These are phyloP conservation scores for Acrossocheilus wenchowensis DNA, from an alignment of 2,797 vertebrate genomes.

Conservation along the genomic window DNA sequence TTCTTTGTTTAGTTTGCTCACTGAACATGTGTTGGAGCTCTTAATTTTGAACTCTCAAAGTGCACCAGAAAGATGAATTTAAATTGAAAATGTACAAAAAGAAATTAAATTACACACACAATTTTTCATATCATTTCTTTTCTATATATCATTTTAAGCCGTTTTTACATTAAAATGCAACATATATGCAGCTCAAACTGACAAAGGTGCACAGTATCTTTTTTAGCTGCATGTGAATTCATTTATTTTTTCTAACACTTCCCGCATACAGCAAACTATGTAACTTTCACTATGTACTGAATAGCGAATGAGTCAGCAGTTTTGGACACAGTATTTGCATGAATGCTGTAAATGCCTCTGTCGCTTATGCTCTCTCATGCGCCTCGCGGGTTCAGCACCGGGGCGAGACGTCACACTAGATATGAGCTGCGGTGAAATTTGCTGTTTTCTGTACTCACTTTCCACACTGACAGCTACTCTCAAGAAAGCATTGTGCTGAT, in stretches of 20 bases:
- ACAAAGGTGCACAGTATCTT: background rate
- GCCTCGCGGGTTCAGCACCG: background rate
- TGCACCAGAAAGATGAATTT: no score
- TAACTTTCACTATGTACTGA: conserved; percentile 6
- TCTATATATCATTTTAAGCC: background rate
- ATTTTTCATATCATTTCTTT: background rate
- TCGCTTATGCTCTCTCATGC: conserved; percentile 5
- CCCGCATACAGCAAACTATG: background rate
- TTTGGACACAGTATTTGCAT: conserved; percentile 10
- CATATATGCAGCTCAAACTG: background rate
- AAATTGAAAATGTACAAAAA: no score
- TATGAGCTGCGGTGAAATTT: background rate
- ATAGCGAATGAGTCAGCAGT: conserved; percentile 8
- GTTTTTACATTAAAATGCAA: background rate
- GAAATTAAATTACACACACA: no score
- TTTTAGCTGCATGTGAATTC: background rate
- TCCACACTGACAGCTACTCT: conserved; percentile 19
- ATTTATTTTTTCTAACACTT: background rate
- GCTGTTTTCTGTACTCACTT: background rate
- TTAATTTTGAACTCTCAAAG: no score
- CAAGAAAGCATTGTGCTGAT: background rate
- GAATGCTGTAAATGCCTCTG: conserved; percentile 12
- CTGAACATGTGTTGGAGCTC: no score
- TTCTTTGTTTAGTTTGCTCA: no score
- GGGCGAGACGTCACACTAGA: background rate